These are phyloP conservation scores for Accipiter superciliosus DNA, from an alignment of 2,797 vertebrate species.

Conservation along the genomic window DNA sequence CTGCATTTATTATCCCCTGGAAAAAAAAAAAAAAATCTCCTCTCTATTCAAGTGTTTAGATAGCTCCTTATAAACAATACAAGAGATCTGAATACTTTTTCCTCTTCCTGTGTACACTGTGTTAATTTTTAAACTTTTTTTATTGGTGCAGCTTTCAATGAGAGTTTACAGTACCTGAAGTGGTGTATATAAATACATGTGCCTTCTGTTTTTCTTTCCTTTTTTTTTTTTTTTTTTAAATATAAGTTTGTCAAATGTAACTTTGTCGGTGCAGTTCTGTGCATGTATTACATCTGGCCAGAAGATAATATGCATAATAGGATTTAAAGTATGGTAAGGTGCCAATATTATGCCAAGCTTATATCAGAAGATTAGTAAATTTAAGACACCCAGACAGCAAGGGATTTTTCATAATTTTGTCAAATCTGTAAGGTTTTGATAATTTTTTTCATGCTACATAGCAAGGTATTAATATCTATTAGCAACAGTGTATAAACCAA, in stretches of 20 bases:
- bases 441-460: not conserved
- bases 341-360: slow-evolving; percentile 17
- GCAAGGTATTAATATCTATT: slow-evolving; percentile 1
- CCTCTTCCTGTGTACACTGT: slow-evolving; percentile 72
- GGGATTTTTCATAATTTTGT: not conserved
- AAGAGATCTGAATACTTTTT: slow-evolving; percentile 70
- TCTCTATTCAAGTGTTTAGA: slow-evolving; percentile 72
- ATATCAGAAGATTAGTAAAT: not conserved
- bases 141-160: slow-evolving; percentile 58
- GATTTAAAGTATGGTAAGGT: slow-evolving; percentile 19
- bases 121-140: slow-evolving; percentile 65
- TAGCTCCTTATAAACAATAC: slow-evolving; percentile 76
- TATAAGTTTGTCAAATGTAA: not conserved
- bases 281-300: slow-evolving; percentile 6
- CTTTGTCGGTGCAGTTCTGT: slow-evolving; percentile 9
- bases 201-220: slow-evolving; percentile 30
- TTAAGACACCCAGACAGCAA: not conserved
- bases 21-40: not conserved
- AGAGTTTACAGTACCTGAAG: slow-evolving; percentile 68
- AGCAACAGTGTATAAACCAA: not conserved
- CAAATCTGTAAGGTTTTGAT: not conserved
- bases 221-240: not conserved
- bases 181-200: slow-evolving; percentile 40
- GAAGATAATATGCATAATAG: not conserved
- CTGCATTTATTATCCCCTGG: slow-evolving; percentile 42